phyloP scores from a whole-genome alignment of 2,113 vertebrate species.

The Xyliphius kryptos region DNA sequence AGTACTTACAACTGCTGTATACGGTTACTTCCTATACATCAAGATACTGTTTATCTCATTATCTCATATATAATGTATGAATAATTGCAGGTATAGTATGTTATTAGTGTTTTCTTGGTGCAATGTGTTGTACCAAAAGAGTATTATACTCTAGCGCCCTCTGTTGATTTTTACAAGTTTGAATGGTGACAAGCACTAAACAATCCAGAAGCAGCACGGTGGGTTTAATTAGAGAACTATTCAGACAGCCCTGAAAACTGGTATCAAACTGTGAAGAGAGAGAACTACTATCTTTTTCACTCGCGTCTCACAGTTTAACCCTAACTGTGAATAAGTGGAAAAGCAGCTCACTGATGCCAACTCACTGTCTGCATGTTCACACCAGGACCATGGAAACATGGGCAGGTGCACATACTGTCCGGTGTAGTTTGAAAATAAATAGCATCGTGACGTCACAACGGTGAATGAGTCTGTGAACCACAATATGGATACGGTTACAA shows the following conservation, averaged over 20 bases:
- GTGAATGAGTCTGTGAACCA: too few relatives aligned
- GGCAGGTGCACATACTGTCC: not conserved
- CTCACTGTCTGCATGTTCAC: slow-evolving; percentile 20
- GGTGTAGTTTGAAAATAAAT: too few relatives aligned
- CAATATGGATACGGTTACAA: too few relatives aligned
- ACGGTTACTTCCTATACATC: too few relatives aligned
- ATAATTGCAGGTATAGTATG: too few relatives aligned
- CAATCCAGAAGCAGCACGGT: slow-evolving; percentile 36
- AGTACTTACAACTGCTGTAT: too few relatives aligned
- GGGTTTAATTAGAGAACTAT: slow-evolving; percentile 41
- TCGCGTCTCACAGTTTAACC: slow-evolving; percentile 41
- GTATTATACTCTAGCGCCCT: slow-evolving; percentile 67
- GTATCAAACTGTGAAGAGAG: slow-evolving; percentile 42
- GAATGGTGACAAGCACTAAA: slow-evolving; percentile 21
- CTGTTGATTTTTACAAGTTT: slow-evolving; percentile 61
- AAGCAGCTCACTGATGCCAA: slow-evolving; percentile 27
- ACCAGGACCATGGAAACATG: slow-evolving; percentile 31
- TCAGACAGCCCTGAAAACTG: slow-evolving; percentile 41
- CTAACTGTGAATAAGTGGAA: slow-evolving; percentile 40
- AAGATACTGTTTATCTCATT: too few relatives aligned
- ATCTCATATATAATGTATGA: too few relatives aligned
- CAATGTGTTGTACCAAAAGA: too few relatives aligned
- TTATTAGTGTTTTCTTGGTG: too few relatives aligned
- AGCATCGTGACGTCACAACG: too few relatives aligned
- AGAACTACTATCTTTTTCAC: slow-evolving; percentile 37